Evolutionary conservation across 2,113 vertebrate genomes (phyloP), one percentile per base, ranked within the genome.

Genomic region (Phylloscopus trochiloides): DNA sequence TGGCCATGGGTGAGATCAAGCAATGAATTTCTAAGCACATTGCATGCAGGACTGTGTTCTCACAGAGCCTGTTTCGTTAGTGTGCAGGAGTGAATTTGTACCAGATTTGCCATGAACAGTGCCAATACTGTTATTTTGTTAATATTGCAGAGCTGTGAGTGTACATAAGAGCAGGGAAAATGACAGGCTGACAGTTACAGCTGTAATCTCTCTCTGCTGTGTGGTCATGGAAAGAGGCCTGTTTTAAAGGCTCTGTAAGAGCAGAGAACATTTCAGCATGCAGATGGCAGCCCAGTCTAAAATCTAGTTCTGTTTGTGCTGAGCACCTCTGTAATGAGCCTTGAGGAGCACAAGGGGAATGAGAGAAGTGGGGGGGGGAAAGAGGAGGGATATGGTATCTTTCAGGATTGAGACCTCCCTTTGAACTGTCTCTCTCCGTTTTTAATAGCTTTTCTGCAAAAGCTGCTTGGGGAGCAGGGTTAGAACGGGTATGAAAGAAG

Each of bases 401-500:
- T 79, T 85, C 77, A 88, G 73, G 61, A 83, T n/a, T 77, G 61
- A 90, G 91, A 95, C 94, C 81, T 86, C 94, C 36, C n/a, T 96
- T 96, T 97, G 83, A 97, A 92, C 62, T 78, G n/a, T 88, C 26
- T 92, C 11, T 93, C 72, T 92, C 71, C 18, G 65, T 96, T 97
- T 93, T 96, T 96, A 96, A 91, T 88, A 94, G 51, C 91, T 82
- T 97, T 95, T 83, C 80, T 38, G 63, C 77, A 83, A 96, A 96
- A 94, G 51, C 75, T 94, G 88, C 92, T 94, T 88, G 59, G 87
- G 66, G 59, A 79, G 72, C 55, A 83, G 83, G 73, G 65, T 78
- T 94, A 29, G 45, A 52, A 16, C 31, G 57, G 70, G 28, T 89
- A 57, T 34, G 91, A 89, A 96, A 93, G 90, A 75, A 72, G 73